Evolutionary conservation across 2,797 vertebrate species (phyloP).

Genomic region (Botia kubotai): DNA sequence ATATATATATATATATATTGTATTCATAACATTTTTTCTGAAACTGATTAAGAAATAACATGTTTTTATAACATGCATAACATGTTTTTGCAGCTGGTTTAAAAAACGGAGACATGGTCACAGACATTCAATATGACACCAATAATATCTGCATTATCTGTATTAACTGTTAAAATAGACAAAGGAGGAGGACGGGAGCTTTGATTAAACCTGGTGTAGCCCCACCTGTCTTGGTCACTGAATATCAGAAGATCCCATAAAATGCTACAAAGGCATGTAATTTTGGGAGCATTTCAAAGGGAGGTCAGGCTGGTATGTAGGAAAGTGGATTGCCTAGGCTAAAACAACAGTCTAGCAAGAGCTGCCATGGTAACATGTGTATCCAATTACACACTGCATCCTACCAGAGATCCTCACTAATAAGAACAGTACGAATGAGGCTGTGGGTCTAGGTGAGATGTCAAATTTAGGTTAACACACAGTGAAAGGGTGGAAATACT

Average conservation of each 20-base stretch:
- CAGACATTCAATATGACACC: conserved; percentile 52
- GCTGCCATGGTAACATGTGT: conserved; percentile 83
- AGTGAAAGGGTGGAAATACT: conserved; percentile 73
- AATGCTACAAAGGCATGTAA: conserved; percentile 83
- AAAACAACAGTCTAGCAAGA: conserved; percentile 86
- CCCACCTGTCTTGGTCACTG: conserved; percentile 54
- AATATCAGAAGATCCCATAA: conserved; percentile 70
- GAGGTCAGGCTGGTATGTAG: conserved; percentile 86
- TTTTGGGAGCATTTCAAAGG: conserved; percentile 87
- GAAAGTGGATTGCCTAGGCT: conserved; percentile 84
- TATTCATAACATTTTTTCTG: too few species aligned
- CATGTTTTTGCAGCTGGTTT: conserved; percentile 6
- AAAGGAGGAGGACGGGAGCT: conserved; percentile 24
- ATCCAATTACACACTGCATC: conserved; percentile 88
- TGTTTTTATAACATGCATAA: too few species aligned
- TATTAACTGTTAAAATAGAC: conserved; percentile 44
- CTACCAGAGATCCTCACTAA: conserved; percentile 77
- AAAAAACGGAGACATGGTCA: conserved; percentile 29
- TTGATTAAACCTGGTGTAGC: conserved; percentile 36
- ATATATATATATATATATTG: too few species aligned
- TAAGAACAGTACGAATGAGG: conserved; percentile 78
- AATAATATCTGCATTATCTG: conserved; percentile 53
- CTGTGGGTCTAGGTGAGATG: conserved; percentile 79
- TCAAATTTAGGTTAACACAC: conserved; percentile 76
- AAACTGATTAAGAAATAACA: too few species aligned